phyloP scores from a whole-genome alignment of 64 coral and sea anemone genomes.

The Astreopora myriophthalma region DNA sequence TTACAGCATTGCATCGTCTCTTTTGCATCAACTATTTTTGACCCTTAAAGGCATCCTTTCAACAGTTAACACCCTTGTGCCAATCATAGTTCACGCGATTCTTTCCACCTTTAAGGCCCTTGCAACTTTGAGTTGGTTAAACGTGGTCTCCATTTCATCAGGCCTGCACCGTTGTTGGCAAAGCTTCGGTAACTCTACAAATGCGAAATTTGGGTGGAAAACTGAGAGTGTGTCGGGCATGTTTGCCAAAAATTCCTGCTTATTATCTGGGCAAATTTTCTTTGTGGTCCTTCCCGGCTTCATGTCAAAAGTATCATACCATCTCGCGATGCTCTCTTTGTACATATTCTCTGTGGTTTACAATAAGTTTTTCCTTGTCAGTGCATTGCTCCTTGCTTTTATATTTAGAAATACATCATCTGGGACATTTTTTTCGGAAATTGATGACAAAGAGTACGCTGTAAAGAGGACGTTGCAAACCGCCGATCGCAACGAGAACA shows the following conservation, averaged over 20 bases:
- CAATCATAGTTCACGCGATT: neutral
- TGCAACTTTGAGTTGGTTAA: slow-evolving; percentile 14
- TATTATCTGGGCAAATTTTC: slow-evolving; percentile 1
- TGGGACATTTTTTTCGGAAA: slow-evolving; percentile 37
- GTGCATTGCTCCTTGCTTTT: neutral
- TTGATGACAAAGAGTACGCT: slow-evolving; percentile 16
- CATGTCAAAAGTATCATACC: slow-evolving; percentile 12
- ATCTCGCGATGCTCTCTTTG: neutral
- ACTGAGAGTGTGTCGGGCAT: neutral
- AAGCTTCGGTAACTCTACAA: neutral
- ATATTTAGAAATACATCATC: neutral
- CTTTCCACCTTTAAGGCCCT: neutral
- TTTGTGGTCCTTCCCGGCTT: slow-evolving; percentile 56
- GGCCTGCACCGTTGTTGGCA: slow-evolving; percentile 24
- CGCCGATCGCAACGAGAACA: neutral
- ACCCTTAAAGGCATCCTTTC: slow-evolving; percentile 34
- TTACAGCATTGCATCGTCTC: neutral
- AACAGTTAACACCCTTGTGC: neutral
- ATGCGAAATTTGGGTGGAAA: neutral
- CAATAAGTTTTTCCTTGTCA: neutral
- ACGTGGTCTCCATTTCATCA: slow-evolving; percentile 20
- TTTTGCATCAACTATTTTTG: slow-evolving; percentile 20
- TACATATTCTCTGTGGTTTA: neutral
- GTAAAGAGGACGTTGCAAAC: neutral
- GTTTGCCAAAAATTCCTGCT: neutral